phyloP scores from a whole-genome alignment of 2,888 invertebrate species.

The Tipula helvola region DNA sequence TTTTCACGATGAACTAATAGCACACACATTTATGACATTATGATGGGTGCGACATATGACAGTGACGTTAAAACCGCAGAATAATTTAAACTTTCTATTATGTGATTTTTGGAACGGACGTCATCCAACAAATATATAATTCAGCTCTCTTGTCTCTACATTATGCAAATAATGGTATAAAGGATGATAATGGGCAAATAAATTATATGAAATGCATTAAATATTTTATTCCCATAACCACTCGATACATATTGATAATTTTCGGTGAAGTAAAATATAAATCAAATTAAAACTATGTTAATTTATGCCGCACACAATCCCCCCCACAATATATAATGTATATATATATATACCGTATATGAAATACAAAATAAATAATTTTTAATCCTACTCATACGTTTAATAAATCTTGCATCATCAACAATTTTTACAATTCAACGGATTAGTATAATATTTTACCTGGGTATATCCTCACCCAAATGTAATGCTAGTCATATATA shows the following conservation, averaged over 20 bases:
- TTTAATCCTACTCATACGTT: background rate
- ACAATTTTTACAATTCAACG: background rate
- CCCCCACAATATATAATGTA: background rate
- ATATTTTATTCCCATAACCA: background rate
- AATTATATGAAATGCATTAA: background rate
- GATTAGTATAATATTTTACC: background rate
- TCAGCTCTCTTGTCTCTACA: background rate
- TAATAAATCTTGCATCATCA: background rate
- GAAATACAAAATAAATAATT: background rate
- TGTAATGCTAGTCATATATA: too few species aligned
- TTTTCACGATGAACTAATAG: too few species aligned
- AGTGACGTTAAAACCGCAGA: background rate
- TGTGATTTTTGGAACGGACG: background rate
- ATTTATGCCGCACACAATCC: background rate
- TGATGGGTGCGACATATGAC: background rate
- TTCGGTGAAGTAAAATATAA: background rate
- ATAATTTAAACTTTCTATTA: background rate
- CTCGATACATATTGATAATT: background rate
- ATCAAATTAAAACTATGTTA: background rate
- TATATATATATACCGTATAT: background rate
- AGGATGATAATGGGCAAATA: background rate
- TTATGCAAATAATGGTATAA: background rate
- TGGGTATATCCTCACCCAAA: background rate
- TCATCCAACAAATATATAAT: background rate
- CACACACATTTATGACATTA: background rate